phyloP scores from a whole-genome alignment of 2,797 vertebrate genomes.

The Chromobotia macracanthus region DNA sequence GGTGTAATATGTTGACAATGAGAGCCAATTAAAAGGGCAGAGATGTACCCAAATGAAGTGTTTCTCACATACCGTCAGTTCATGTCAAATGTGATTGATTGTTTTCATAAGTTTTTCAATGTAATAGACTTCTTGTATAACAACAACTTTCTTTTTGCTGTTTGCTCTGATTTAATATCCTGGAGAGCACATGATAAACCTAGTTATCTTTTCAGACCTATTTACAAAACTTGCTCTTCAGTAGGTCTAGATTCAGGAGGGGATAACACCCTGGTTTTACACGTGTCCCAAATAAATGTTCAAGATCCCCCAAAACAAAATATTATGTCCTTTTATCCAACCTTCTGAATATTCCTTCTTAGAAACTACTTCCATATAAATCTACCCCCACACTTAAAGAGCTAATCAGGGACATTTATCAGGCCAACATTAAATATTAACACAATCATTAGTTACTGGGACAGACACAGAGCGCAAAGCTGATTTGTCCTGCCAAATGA shows the following conservation, averaged over 20 bases:
- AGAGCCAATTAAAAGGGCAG: slow-evolving; percentile 13
- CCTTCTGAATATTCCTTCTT: not conserved
- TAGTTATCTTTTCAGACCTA: not conserved
- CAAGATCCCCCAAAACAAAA: slow-evolving; percentile 8
- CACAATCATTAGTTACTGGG: slow-evolving; percentile 34
- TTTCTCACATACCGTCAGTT: not conserved
- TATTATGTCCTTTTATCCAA: not conserved
- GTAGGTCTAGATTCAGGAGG: not conserved
- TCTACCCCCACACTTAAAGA: slow-evolving; percentile 9
- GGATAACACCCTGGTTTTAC: not conserved
- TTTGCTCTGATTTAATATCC: not conserved
- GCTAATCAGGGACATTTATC: slow-evolving; percentile 11
- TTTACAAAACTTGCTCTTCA: not conserved
- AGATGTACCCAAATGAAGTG: not conserved
- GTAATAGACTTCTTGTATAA: not conserved
- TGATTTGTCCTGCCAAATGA: slow-evolving; percentile 35
- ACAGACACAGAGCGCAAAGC: slow-evolving; percentile 28
- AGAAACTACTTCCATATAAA: not conserved
- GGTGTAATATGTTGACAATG: slow-evolving; percentile 6
- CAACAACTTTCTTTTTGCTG: not conserved
- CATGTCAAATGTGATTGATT: not conserved
- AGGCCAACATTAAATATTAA: slow-evolving; percentile 36
- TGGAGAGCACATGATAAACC: not conserved
- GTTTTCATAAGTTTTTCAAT: not conserved
- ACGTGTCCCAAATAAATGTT: slow-evolving; percentile 10